phyloP scores from a whole-genome alignment of 1,140 invertebrate species.

The Anagrus nilaparvatae region DNA sequence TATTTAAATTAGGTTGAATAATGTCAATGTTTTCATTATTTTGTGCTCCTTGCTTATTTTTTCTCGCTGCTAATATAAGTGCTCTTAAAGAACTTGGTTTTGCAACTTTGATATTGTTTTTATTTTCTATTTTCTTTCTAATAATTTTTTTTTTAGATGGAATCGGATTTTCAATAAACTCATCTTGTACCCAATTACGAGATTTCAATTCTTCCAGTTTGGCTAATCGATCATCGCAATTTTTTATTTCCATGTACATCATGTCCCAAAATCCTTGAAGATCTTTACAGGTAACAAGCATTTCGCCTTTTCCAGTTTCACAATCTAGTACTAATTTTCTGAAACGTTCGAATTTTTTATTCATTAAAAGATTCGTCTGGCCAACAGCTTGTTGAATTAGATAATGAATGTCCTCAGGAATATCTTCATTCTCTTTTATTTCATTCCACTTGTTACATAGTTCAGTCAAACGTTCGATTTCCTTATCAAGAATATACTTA shows the following conservation, averaged over 20 bases:
- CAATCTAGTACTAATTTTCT: conserved; percentile 51
- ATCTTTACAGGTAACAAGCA: conserved; percentile 51
- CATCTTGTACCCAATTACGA: conserved; percentile 45
- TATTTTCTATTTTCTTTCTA: conserved; percentile 10
- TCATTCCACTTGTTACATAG: conserved; percentile 40
- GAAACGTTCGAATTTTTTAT: conserved; percentile 60
- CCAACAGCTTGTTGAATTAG: conserved; percentile 57
- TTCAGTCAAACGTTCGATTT: conserved; percentile 38
- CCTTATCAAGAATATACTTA: conserved; percentile 38
- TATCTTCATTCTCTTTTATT: conserved; percentile 18
- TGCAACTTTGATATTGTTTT: background rate
- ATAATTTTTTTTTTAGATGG: conserved; percentile 10
- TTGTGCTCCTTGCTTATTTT: conserved; percentile 19
- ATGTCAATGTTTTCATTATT: conserved; percentile 10
- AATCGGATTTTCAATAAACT: conserved; percentile 20
- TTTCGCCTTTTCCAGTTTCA: conserved; percentile 47
- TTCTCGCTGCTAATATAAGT: conserved; percentile 28
- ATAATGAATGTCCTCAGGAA: conserved; percentile 42
- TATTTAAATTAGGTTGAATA: conserved; percentile 3
- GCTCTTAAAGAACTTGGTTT: conserved; percentile 23
- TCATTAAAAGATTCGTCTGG: conserved; percentile 55
- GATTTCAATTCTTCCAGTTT: conserved; percentile 39
- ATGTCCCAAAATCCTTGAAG: conserved; percentile 72
- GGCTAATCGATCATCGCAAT: conserved; percentile 46
- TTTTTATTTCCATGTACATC: conserved; percentile 53